Percentiles rank a stretch among this genome's conserved stretches.
phyloP scores from a whole-genome alignment of 2,888 invertebrate species.

The Caenorhabditis imperialis region DNA sequence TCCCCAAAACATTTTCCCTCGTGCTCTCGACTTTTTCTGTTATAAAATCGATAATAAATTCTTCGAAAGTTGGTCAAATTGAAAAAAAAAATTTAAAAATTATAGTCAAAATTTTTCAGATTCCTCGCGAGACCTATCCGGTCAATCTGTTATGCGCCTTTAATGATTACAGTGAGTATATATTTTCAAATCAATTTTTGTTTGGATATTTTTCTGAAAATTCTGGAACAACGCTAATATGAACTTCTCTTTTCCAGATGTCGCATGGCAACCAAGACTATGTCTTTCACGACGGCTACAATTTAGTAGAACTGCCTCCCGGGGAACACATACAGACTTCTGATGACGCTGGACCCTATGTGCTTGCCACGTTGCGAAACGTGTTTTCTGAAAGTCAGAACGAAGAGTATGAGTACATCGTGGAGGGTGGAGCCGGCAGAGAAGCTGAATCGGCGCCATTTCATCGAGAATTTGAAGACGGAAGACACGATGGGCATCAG shows the following conservation, averaged over 20 bases:
- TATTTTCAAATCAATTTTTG: too few relatives aligned
- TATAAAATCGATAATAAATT: neutral
- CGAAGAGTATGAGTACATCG: slow-evolving; percentile 35
- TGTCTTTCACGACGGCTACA: slow-evolving; percentile 20
- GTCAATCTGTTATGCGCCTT: slow-evolving; percentile 26
- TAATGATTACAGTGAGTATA: slow-evolving; percentile 40
- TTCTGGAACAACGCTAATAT: too few relatives aligned
- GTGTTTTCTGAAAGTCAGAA: slow-evolving; percentile 11
- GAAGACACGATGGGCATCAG: too few relatives aligned
- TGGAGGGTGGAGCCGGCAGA: slow-evolving; percentile 10
- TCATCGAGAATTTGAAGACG: too few relatives aligned
- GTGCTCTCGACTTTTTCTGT: neutral
- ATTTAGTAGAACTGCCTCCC: too few relatives aligned
- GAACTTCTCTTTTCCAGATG: slow-evolving; percentile 12
- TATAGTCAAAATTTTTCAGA: neutral
- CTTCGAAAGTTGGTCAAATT: too few relatives aligned
- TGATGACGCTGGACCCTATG: slow-evolving; percentile 6
- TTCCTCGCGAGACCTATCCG: slow-evolving; percentile 4
- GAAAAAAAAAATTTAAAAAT: neutral
- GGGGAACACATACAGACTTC: too few relatives aligned
- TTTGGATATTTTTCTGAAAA: neutral
- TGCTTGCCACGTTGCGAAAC: slow-evolving; percentile 38
- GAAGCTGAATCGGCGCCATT: too few relatives aligned
- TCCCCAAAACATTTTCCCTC: neutral
- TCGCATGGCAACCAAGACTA: slow-evolving; percentile 29